phyloP scores from a whole-genome alignment of 53 echinoderm and acorn worm species.

The Luidia sarsii region DNA sequence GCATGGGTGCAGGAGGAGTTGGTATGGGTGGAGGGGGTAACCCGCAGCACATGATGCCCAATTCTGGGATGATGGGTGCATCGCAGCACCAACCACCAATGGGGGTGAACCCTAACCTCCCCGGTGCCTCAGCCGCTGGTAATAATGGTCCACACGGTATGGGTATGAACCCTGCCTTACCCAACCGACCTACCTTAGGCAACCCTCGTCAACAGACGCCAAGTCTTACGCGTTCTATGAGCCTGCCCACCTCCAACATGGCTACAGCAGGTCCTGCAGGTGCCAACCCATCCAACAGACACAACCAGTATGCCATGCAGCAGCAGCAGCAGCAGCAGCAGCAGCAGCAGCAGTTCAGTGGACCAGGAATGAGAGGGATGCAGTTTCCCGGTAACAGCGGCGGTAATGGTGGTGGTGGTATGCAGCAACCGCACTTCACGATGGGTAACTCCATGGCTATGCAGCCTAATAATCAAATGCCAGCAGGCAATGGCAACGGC shows the following conservation, averaged over 20 bases:
- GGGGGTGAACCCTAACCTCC: slow-evolving; percentile 77
- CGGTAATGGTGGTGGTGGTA: neutral
- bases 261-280: neutral
- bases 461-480: slow-evolving; percentile 60
- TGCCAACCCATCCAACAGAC: slow-evolving; percentile 1
- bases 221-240: slow-evolving; percentile 49
- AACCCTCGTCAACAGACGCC: slow-evolving; percentile 45
- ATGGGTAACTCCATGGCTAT: slow-evolving; percentile 59
- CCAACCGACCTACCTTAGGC: slow-evolving; percentile 56
- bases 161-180: slow-evolving; percentile 82
- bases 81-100: slow-evolving; percentile 73
- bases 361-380: slow-evolving; percentile 24
- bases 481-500: slow-evolving; percentile 15
- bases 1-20: neutral
- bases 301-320: slow-evolving; percentile 53
- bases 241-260: slow-evolving; percentile 52
- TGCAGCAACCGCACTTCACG: slow-evolving; percentile 42
- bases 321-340: slow-evolving; percentile 60
- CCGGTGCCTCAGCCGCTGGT: too few relatives aligned
- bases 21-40: slow-evolving; percentile 26
- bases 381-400: slow-evolving; percentile 24
- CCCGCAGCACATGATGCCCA: slow-evolving; percentile 72
- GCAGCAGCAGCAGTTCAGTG: slow-evolving; percentile 53
- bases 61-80: slow-evolving; percentile 63
- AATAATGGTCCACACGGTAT: slow-evolving; percentile 48